Evolutionary conservation across 37 sponge, comb jelly and placozoan genomes (phyloP).

Genomic region (Aplysina aerophoba): DNA sequence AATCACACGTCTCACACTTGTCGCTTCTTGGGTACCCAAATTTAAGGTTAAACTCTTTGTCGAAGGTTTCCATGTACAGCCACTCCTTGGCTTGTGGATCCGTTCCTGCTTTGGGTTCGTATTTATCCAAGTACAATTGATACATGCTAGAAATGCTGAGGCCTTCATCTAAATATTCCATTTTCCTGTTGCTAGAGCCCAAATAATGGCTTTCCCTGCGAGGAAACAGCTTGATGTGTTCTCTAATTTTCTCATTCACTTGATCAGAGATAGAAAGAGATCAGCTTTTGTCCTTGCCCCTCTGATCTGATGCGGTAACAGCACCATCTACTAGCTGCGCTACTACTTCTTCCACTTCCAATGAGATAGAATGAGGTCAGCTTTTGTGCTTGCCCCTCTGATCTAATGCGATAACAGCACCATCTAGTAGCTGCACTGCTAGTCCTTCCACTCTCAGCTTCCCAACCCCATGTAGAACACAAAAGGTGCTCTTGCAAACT

Average conservation of each 20-base stretch:
- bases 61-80: conserved; percentile 56
- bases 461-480: not conserved
- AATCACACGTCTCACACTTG: conserved; percentile 56
- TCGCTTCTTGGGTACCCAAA: conserved; percentile 61
- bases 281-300: conserved; percentile 16
- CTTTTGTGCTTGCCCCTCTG: conserved; percentile 24
- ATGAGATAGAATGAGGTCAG: conserved; percentile 3
- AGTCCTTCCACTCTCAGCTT: conserved; percentile 11
- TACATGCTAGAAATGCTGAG: conserved; percentile 46
- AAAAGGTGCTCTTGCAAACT: conserved; percentile 33
- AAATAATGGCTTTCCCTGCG: conserved; percentile 45
- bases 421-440: not conserved
- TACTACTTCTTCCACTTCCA: not conserved
- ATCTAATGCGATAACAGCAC: not conserved
- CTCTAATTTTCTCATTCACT: conserved; percentile 5
- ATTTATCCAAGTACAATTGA: conserved; percentile 28
- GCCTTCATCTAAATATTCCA: not conserved
- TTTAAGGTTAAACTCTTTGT: conserved; percentile 55
- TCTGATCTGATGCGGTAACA: not conserved
- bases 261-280: conserved; percentile 13
- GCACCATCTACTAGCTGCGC: conserved; percentile 5
- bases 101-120: conserved; percentile 31
- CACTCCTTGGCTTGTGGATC: conserved; percentile 48
- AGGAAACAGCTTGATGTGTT: conserved; percentile 52
- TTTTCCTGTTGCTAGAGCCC: conserved; percentile 40